Evolutionary conservation across 2,888 invertebrate genomes (phyloP).

Genomic region (Ochropleura plecta): DNA sequence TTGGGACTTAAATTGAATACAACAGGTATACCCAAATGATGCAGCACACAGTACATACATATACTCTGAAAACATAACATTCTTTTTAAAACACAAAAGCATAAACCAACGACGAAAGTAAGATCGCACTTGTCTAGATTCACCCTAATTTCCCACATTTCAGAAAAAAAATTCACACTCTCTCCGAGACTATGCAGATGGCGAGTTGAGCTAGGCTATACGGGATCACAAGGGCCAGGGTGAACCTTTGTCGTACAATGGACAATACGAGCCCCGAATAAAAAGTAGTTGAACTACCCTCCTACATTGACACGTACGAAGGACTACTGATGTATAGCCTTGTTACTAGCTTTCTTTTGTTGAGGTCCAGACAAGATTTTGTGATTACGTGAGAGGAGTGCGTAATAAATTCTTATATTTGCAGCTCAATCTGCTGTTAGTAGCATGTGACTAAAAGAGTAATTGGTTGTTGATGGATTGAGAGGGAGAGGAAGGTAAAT

Average conservation of each 20-base stretch:
- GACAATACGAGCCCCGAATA: slow-evolving; percentile 54
- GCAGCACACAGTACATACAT: no score
- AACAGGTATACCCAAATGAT: no score
- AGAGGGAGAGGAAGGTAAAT: no score
- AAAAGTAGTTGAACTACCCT: slow-evolving; percentile 44
- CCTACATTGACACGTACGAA: slow-evolving; percentile 51
- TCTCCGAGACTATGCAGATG: slow-evolving; percentile 53
- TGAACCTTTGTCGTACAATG: slow-evolving; percentile 52
- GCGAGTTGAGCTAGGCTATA: slow-evolving; percentile 32
- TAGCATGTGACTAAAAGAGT: no score
- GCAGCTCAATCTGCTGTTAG: no score
- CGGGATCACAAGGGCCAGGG: slow-evolving; percentile 43
- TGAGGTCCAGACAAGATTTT: slow-evolving; percentile 20
- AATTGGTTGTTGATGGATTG: no score
- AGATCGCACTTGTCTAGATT: background rate
- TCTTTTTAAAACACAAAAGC: background rate
- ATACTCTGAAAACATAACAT: background rate
- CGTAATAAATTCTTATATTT: slow-evolving; percentile 9
- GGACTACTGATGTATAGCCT: slow-evolving; percentile 11
- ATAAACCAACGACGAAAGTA: background rate
- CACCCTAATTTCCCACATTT: background rate
- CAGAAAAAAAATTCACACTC: slow-evolving; percentile 10
- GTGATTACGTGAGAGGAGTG: slow-evolving; percentile 26
- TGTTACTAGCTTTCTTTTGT: slow-evolving; percentile 32
- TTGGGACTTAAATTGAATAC: no score